A percentile compares a stretch with the other conserved stretches of the same genome.
phyloP scores from a whole-genome alignment of 2,797 vertebrate genomes.

The Kryptolebias ocellatus region DNA sequence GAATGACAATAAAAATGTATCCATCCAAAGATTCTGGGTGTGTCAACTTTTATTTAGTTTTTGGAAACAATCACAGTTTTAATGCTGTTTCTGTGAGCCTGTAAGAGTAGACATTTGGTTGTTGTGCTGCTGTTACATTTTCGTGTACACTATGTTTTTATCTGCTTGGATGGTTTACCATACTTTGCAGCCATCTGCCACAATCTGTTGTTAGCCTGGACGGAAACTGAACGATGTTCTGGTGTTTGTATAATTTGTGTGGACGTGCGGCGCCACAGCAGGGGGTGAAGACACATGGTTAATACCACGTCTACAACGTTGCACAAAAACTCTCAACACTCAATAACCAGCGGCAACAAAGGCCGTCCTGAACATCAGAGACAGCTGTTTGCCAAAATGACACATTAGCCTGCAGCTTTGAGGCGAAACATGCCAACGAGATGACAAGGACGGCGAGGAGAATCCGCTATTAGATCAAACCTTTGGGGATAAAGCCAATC shows the following conservation, averaged over 20 bases:
- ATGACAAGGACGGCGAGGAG: slow-evolving; percentile 43
- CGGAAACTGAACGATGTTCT: slow-evolving; percentile 27
- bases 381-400: slow-evolving; percentile 40
- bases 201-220: slow-evolving; percentile 25
- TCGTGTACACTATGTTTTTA: no score
- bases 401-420: slow-evolving; percentile 32
- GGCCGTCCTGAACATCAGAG: slow-evolving; percentile 30
- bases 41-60: no score
- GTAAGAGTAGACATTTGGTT: no score
- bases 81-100: no score
- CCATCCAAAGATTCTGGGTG: no score
- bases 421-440: slow-evolving; percentile 20
- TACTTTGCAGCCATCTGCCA: slow-evolving; percentile 18
- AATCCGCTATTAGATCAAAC: slow-evolving; percentile 30
- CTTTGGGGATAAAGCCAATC: slow-evolving; percentile 41
- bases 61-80: no score
- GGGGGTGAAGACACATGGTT: slow-evolving; percentile 2
- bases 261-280: neutral
- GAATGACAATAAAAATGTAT: no score
- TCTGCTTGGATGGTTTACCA: slow-evolving; percentile 8
- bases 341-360: slow-evolving; percentile 12
- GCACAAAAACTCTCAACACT: slow-evolving; percentile 8
- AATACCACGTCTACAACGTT: slow-evolving; percentile 23
- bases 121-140: no score
- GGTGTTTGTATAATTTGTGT: neutral